Evolutionary conservation across 2,888 invertebrate genomes (phyloP), one percentile per base, ranked within the genome.

Genomic region (Unio delphinus): DNA sequence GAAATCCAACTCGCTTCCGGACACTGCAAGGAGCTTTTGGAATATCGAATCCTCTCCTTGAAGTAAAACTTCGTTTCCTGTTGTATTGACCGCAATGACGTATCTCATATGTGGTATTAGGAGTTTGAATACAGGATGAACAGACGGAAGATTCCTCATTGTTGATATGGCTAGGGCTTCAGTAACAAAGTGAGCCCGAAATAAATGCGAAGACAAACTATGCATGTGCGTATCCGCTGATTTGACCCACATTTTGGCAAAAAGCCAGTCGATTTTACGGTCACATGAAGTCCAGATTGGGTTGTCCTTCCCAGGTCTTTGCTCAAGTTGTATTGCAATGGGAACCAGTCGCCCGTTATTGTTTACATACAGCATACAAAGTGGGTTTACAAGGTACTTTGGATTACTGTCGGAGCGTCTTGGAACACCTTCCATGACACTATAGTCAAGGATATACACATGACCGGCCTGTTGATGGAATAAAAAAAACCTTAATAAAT

Each of bases 231-330:
- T 34, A 56, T 77, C 77, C 2, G 77, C 67, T 15, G 74, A 67
- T 62, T 77, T 77, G 15, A 77, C 67, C 28, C 61, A 75, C n/a
- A 54, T 69, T 65, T 77, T 77, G 5, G 69, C 77, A 1, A 77
- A 65, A 18, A 77, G 56, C 77, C 77, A 77, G 17, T 74, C 77
- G 30, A 70, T 54, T 65, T 73, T 64, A 11, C 61, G 61, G 54
- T 77, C 77, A 55, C 65, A 65, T 26, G 77, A 72, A 20, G 77
- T 77, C 74, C 74, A 77, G 28, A 77, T 75, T 54, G 77, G 77
- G 64, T 75, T 75, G 17, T 71, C 68, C 34, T 64, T 60, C 5
- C 69, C 73, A 55, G 77, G 71, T 20, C n/a, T 55, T 62, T 71
- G 73, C 54, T 71, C 65, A 34, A 77, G 62, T 54, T 77, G 77